A percentile compares a stretch with the other conserved stretches of the same genome.
Evolutionary conservation across 2,113 vertebrate genomes (phyloP).

Genomic region (Cacatua alba): DNA sequence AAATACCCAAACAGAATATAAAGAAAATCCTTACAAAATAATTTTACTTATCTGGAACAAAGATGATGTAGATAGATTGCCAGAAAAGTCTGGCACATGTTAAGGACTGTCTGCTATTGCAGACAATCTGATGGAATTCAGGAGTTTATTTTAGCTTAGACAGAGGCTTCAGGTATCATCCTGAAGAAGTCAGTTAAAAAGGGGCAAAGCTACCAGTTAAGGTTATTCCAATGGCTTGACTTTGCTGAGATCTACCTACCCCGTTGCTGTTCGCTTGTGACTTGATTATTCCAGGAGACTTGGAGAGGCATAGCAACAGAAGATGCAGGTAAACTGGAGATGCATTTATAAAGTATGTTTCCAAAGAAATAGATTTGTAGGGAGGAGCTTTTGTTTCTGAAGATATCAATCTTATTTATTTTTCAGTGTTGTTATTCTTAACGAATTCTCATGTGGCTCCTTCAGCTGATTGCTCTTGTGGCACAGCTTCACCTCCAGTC

Average conservation of each 20-base stretch:
- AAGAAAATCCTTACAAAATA: not conserved
- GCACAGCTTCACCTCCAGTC: not conserved
- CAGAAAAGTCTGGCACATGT: not conserved
- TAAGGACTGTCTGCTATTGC: not conserved
- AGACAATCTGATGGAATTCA: not conserved
- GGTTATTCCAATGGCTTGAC: not conserved
- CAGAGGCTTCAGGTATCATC: not conserved
- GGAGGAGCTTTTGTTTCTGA: not conserved
- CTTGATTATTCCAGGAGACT: not conserved
- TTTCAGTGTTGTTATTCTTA: not conserved
- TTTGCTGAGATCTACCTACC: not conserved
- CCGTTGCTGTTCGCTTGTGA: not conserved
- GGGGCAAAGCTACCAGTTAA: not conserved
- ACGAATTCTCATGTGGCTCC: not conserved
- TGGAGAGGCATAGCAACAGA: not conserved
- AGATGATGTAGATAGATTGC: not conserved
- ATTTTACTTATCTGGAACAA: not conserved
- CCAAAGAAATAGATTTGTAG: not conserved
- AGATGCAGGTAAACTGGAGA: not conserved
- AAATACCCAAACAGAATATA: not conserved
- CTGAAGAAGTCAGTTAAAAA: not conserved
- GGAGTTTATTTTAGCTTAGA: not conserved
- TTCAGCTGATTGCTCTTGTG: not conserved
- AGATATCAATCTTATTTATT: not conserved
- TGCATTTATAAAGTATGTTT: not conserved